phyloP scores from a whole-genome alignment of 2,113 vertebrate genomes.

The Phainopepla nitens region DNA sequence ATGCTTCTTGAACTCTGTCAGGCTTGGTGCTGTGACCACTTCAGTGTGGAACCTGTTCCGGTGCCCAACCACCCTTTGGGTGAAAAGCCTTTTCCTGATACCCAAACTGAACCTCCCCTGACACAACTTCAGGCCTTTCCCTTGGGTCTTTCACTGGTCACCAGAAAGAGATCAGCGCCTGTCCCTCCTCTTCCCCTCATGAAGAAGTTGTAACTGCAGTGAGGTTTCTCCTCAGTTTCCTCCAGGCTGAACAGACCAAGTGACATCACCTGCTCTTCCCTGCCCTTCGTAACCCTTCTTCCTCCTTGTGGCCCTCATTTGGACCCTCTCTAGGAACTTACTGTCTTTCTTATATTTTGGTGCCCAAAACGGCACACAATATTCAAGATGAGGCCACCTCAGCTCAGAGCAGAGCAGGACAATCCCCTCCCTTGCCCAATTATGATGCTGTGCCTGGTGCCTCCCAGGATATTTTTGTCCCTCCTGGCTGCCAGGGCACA shows the following conservation, averaged over 20 bases:
- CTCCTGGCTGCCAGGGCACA: neutral
- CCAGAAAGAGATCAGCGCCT: neutral
- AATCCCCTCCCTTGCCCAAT: neutral
- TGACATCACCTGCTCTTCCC: neutral
- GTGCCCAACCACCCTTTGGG: rapidly evolving
- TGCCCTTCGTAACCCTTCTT: too few species aligned
- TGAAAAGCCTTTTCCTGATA: neutral
- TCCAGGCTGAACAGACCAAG: neutral
- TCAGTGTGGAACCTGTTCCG: neutral
- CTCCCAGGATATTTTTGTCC: neutral
- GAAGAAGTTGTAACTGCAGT: rapidly evolving
- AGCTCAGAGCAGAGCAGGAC: neutral
- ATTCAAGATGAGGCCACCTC: neutral
- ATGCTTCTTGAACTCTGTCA: too few species aligned
- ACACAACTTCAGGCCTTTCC: neutral
- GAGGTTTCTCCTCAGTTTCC: neutral
- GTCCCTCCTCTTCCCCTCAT: neutral
- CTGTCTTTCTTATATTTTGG: neutral
- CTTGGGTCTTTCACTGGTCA: rapidly evolving
- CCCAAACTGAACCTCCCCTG: rapidly evolving
- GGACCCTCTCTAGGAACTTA: neutral
- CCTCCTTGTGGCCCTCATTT: neutral
- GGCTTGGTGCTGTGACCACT: neutral
- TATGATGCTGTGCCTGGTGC: rapidly evolving
- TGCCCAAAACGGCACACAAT: neutral